Percentiles rank a stretch among this genome's conserved stretches.
Conservation (phyloP, 92 coral and sea anemone species). For the Blastomussa wellsi region DNA sequence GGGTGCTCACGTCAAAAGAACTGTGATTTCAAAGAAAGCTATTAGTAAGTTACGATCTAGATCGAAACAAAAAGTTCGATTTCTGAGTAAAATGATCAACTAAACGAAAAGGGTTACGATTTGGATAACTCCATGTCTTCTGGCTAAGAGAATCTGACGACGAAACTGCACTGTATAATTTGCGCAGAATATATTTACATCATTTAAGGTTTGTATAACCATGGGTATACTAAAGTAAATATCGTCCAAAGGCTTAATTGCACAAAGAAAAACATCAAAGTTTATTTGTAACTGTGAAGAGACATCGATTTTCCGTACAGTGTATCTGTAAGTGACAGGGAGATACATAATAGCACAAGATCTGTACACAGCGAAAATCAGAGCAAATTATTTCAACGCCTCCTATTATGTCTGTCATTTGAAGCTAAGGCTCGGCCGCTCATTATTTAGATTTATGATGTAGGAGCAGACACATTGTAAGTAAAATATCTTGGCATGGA, state of each 20-base stretch:
- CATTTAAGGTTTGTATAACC: not conserved
- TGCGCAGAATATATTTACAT: not conserved
- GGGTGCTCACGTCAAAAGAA: not conserved
- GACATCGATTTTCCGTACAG: not conserved
- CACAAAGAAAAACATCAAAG: not conserved
- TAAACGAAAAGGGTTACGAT: not conserved
- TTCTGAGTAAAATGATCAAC: not conserved
- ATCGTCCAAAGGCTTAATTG: not conserved
- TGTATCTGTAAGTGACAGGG: too few relatives aligned
- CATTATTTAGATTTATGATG: too few relatives aligned
- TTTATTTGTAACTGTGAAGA: not conserved
- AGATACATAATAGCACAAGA: too few relatives aligned
- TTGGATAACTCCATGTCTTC: not conserved
- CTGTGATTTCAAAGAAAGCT: conserved; percentile 6
- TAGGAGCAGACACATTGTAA: too few relatives aligned
- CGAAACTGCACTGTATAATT: not conserved
- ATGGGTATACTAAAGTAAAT: not conserved
- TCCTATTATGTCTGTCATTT: too few relatives aligned
- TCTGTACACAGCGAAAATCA: too few relatives aligned
- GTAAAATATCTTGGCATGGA: too few relatives aligned
- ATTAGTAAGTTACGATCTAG: conserved; percentile 1
- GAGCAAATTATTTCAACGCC: too few relatives aligned
- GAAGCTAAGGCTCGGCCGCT: too few relatives aligned
- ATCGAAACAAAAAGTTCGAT: not conserved
- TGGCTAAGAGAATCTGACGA: not conserved